These are phyloP conservation scores for Myxocyprinus asiaticus DNA, from an alignment of 2,113 vertebrate genomes.

Conservation along the genomic window DNA sequence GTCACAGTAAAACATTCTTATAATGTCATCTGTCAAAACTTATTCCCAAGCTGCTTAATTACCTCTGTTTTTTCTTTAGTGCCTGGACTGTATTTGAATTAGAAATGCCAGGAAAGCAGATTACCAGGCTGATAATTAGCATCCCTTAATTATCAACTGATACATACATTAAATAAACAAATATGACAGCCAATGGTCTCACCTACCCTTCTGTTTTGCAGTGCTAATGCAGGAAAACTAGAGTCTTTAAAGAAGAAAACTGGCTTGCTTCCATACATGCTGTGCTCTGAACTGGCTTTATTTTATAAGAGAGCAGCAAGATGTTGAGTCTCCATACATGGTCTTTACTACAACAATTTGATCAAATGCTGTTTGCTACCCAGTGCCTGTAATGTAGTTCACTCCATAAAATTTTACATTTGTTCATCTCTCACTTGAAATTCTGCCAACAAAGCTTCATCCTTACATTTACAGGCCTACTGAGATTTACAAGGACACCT, in stretches of 20 bases:
- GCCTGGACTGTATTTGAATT: conserved; percentile 44
- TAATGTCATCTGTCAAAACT: conserved; percentile 48
- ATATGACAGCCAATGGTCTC: conserved; percentile 30
- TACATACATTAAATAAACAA: conserved; percentile 44
- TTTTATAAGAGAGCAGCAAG: background rate
- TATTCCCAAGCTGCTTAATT: conserved; percentile 43
- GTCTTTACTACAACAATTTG: background rate
- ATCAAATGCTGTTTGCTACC: background rate
- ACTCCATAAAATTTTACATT: background rate
- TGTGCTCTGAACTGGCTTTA: background rate
- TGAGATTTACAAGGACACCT: conserved; percentile 32
- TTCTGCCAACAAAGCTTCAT: background rate
- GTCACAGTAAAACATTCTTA: conserved; percentile 24
- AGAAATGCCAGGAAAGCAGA: conserved; percentile 42
- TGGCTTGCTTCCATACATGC: background rate
- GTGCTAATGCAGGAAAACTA: background rate
- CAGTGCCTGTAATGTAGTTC: background rate
- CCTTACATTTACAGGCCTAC: background rate
- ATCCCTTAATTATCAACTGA: conserved; percentile 44
- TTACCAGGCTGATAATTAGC: conserved; percentile 45
- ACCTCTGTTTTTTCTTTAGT: conserved; percentile 28
- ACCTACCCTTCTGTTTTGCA: conserved; percentile 8
- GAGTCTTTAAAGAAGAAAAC: background rate
- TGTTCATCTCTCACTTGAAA: background rate
- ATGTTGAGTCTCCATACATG: background rate